These are phyloP conservation scores for Sphaerodactylus townsendi DNA, from an alignment of 2,113 vertebrate species.

Conservation along the genomic window DNA sequence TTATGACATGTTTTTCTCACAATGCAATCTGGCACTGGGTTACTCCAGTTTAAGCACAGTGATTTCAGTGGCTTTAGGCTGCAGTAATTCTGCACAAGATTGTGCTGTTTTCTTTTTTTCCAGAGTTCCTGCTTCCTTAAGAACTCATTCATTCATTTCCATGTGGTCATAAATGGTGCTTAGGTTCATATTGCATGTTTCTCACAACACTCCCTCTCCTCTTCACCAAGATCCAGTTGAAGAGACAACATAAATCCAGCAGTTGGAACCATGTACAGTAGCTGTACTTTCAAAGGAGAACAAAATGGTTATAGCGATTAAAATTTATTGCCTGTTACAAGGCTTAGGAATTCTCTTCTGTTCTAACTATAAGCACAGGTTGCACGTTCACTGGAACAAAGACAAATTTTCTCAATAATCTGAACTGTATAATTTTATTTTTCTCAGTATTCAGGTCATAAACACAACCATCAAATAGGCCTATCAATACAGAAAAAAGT, in stretches of 20 bases:
- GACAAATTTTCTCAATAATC: background rate
- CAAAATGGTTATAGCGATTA: background rate
- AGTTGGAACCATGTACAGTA: slow-evolving; percentile 10
- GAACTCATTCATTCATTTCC: background rate
- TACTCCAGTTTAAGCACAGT: too few relatives aligned
- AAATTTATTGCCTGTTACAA: slow-evolving; percentile 14
- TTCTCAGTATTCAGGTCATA: background rate
- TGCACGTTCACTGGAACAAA: slow-evolving; percentile 11
- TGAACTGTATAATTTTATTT: background rate
- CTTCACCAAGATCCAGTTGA: background rate
- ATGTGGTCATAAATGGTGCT: slow-evolving; percentile 6
- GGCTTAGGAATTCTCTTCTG: slow-evolving; percentile 3
- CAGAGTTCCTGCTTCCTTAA: slow-evolving; percentile 11
- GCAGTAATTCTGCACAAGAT: too few relatives aligned
- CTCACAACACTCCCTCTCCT: background rate
- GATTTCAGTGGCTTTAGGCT: too few relatives aligned
- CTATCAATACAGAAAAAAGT: background rate
- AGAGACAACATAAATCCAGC: background rate
- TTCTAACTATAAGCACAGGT: slow-evolving; percentile 19
- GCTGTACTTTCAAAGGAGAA: background rate
- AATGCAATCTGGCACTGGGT: too few relatives aligned
- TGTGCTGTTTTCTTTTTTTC: background rate
- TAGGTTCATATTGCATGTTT: background rate
- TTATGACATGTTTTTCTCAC: slow-evolving; percentile 14
- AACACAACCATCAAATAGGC: background rate